Conservation (phyloP, 2,113 vertebrate species). For the Chaenogobius annularis region DNA sequence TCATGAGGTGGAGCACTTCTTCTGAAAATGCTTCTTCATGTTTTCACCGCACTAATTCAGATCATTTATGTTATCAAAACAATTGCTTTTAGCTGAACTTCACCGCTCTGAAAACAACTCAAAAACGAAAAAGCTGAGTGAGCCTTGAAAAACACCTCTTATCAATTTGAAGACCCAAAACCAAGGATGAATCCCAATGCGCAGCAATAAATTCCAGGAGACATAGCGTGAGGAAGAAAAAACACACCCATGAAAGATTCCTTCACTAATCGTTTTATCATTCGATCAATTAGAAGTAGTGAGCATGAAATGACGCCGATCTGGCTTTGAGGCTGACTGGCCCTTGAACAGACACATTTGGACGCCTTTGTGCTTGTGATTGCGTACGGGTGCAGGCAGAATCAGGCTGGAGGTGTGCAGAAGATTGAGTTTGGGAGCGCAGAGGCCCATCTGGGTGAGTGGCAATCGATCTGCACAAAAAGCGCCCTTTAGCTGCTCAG, state of each 20-base stretch:
- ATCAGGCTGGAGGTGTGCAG: conserved; percentile 19
- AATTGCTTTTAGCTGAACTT: too few relatives aligned
- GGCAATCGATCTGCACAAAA: conserved; percentile 66
- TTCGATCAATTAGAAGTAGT: conserved; percentile 63
- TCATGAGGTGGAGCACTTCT: too few relatives aligned
- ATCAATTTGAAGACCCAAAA: conserved; percentile 1
- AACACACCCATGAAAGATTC: conserved; percentile 55
- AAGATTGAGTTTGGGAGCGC: conserved; percentile 32
- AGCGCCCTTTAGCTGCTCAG: conserved; percentile 45
- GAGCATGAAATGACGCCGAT: conserved; percentile 71
- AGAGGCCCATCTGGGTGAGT: conserved; percentile 41
- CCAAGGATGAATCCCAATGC: conserved; percentile 24
- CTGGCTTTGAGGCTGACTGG: conserved; percentile 48
- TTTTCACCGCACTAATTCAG: background rate
- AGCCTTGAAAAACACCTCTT: conserved; percentile 21
- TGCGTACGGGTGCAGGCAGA: conserved; percentile 14
- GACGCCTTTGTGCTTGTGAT: conserved; percentile 15
- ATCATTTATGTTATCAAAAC: too few relatives aligned
- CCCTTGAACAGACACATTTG: conserved; percentile 60
- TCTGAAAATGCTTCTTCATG: too few relatives aligned
- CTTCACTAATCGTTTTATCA: conserved; percentile 67
- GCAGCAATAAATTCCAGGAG: conserved; percentile 31
- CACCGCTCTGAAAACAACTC: too few relatives aligned
- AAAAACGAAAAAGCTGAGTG: background rate
- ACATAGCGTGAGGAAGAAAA: conserved; percentile 17